phyloP scores from a whole-genome alignment of 2,113 vertebrate genomes.

The Austrofundulus limnaeus region DNA sequence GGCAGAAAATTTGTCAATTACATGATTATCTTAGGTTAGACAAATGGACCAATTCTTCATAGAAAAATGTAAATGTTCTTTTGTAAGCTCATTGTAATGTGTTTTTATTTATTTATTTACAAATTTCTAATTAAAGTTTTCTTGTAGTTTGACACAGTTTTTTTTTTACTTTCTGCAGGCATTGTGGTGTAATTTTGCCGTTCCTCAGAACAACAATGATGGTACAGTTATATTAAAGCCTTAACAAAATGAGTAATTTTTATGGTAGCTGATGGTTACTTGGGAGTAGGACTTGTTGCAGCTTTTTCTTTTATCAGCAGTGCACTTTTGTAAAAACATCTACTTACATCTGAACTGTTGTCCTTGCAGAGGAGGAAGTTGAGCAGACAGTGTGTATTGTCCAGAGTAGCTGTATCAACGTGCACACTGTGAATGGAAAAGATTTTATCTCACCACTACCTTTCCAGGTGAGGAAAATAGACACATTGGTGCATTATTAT shows the following conservation, averaged over 20 bases:
- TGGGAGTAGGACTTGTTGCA: not conserved
- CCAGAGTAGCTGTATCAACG: conserved; percentile 91
- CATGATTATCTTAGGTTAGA: too few relatives aligned
- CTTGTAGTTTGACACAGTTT: not conserved
- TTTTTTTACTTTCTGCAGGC: conserved; percentile 80
- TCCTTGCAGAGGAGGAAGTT: conserved; percentile 67
- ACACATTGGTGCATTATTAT: not conserved
- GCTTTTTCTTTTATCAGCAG: not conserved
- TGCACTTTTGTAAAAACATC: not conserved
- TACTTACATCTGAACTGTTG: not conserved
- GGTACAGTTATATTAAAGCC: conserved; percentile 70
- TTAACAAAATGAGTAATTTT: too few relatives aligned
- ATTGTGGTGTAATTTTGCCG: conserved; percentile 93
- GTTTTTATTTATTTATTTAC: too few relatives aligned
- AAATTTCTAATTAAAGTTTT: not conserved
- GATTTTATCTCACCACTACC: conserved; percentile 95
- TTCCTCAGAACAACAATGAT: conserved; percentile 82
- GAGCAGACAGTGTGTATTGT: conserved; percentile 90
- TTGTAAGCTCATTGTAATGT: not conserved
- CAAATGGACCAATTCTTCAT: not conserved
- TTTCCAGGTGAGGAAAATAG: conserved; percentile 85
- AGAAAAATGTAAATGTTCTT: too few relatives aligned
- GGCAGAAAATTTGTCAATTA: too few relatives aligned
- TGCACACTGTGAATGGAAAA: conserved; percentile 93
- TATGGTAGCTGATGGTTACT: too few relatives aligned